phyloP scores from a whole-genome alignment of 2,888 invertebrate genomes.

The Drosophila infuscata region DNA sequence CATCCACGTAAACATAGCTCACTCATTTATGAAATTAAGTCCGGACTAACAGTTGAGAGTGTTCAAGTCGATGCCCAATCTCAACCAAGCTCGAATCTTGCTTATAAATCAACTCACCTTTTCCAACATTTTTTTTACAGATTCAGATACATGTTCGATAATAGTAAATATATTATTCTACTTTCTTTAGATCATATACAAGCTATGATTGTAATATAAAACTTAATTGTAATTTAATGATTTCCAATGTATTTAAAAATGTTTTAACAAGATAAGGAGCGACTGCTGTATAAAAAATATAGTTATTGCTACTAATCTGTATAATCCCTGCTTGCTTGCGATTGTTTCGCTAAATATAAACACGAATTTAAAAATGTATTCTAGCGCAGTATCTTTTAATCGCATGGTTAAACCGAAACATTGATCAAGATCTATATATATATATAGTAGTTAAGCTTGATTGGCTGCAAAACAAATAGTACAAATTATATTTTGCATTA shows the following conservation, averaged over 20 bases:
- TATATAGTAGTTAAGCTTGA: neutral
- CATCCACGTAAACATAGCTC: constrained; percentile 7
- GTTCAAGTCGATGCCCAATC: neutral
- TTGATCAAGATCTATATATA: neutral
- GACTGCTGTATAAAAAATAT: constrained; percentile 5
- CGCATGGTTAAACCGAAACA: neutral
- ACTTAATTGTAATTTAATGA: neutral
- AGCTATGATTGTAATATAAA: neutral
- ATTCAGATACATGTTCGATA: neutral
- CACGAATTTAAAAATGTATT: constrained; percentile 11
- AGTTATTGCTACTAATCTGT: constrained; percentile 5
- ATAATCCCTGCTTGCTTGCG: neutral
- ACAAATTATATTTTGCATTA: neutral
- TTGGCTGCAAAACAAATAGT: neutral
- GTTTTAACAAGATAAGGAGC: neutral
- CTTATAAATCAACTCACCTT: neutral
- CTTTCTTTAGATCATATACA: neutral
- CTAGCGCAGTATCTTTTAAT: neutral
- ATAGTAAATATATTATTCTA: neutral
- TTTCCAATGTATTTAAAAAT: neutral
- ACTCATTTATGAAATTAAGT: constrained; percentile 5
- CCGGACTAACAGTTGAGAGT: neutral
- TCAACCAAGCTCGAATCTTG: constrained; percentile 7
- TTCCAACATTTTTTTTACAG: neutral
- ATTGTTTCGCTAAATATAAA: constrained; percentile 1